Conservation (phyloP, 1,140 invertebrate genomes). For the Drosophila watanabei region DNA sequence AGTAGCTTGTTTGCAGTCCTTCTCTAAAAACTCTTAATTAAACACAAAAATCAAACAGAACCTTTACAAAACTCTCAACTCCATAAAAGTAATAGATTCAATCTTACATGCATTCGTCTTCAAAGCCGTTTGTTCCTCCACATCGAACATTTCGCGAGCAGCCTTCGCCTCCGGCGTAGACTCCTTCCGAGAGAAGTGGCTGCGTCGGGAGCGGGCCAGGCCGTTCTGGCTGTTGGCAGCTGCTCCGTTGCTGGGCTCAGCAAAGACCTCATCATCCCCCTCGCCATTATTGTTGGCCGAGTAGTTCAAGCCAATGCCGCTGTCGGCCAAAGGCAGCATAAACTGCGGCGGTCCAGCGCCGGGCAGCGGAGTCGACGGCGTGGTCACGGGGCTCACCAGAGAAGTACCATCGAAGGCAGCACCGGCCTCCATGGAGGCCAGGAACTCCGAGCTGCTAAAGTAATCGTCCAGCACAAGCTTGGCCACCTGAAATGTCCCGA, state of each 20-base stretch:
- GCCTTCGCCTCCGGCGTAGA: slow-evolving; percentile 76
- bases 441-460: slow-evolving; percentile 87
- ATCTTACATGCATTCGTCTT: slow-evolving; percentile 69
- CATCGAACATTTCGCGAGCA: slow-evolving; percentile 54
- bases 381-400: slow-evolving; percentile 75
- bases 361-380: slow-evolving; percentile 78
- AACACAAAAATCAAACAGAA: not conserved
- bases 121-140: slow-evolving; percentile 47
- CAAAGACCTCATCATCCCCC: slow-evolving; percentile 83
- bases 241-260: slow-evolving; percentile 53
- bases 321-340: slow-evolving; percentile 78
- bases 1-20: not conserved
- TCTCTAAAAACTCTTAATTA: not conserved
- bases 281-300: slow-evolving; percentile 67
- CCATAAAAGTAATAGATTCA: not conserved
- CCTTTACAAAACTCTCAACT: not conserved
- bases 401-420: slow-evolving; percentile 78
- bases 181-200: slow-evolving; percentile 85
- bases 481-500: slow-evolving; percentile 89
- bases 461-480: slow-evolving; percentile 94
- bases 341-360: slow-evolving; percentile 73
- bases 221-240: slow-evolving; percentile 68
- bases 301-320: slow-evolving; percentile 82
- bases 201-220: slow-evolving; percentile 80
- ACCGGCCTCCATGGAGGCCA: slow-evolving; percentile 83